Base-by-base conservation (phyloP, 1,140 invertebrate genomes). In the Drosophila sucinea region DNA sequence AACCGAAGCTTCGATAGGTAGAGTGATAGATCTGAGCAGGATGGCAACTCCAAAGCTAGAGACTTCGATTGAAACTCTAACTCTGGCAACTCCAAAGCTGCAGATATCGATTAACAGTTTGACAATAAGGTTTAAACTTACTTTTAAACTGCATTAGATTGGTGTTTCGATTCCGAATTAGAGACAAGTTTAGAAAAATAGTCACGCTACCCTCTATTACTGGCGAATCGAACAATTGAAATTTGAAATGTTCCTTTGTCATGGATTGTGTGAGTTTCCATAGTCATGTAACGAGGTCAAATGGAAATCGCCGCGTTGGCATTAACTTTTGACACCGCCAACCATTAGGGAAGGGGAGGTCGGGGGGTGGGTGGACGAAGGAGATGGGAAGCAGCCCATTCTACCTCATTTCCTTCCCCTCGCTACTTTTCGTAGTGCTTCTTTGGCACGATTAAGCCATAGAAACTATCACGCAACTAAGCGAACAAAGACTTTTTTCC, bases 301-400 rank as follows among this genome's bases (percentile, higher is more conserved):
- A 87, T 87, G 83, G 83, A 87, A 87, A 87, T 87, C 83, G 83
- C 84, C 83, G 79, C 72, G 80, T 87, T 83, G 73, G 83, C 83
- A 89, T 87, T 87, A 87, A 87, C 83, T 87, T 87, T 87, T 89
- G 83, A 87, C 84, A 83, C 76, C 83, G 67, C 51, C 82, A 17
- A 79, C 40, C 67, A 72, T 64, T 67, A 33, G 23, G 17, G 8
- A 23, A 27, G 41, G 35, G 17, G 8, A 23, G 29, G 41, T 30
- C 7, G 5, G 25, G 7, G 4, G 35, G 10, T 10, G 11, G 35
- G 3, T 4, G 7, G 30, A 3, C 25, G 11, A 17, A 17, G 17
- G 17, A 17, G 17, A 17, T 17, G 23, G 44, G 47, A 29, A 10
- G 8, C 4, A 29, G 2, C 44, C 44, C 44, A n/a, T 51, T 51